These are phyloP conservation scores for Ceyx cyanopectus DNA, from an alignment of 2,113 vertebrate species.

Conservation along the genomic window DNA sequence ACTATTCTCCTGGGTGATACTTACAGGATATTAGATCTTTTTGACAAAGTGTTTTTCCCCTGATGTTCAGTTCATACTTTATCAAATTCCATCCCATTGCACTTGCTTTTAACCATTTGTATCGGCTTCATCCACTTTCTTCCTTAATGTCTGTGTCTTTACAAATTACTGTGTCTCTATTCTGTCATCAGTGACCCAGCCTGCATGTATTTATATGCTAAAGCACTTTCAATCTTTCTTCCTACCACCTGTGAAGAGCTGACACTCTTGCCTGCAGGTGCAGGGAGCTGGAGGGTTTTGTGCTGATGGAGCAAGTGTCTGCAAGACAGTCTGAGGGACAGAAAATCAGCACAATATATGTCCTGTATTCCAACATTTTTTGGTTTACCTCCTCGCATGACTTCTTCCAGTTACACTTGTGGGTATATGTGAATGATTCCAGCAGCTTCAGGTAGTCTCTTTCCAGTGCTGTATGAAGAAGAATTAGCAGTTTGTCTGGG, in stretches of 20 bases:
- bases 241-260: neutral
- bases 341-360: neutral
- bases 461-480: neutral
- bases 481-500: neutral
- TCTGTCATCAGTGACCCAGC: neutral
- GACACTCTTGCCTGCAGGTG: neutral
- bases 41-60: neutral
- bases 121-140: neutral
- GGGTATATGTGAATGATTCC: neutral
- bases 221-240: neutral
- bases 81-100: neutral
- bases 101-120: conserved; percentile 2
- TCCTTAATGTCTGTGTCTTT: neutral
- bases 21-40: neutral
- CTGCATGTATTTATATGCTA: neutral
- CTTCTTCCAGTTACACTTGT: neutral
- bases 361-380: neutral
- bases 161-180: neutral
- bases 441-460: neutral
- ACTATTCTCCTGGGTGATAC: neutral
- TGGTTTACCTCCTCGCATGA: neutral
- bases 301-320: neutral
- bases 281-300: neutral
- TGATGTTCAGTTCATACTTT: neutral
- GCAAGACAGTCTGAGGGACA: neutral